These are phyloP conservation scores for Idaea dimidiata DNA, from an alignment of 2,888 invertebrate genomes.

Conservation along the genomic window DNA sequence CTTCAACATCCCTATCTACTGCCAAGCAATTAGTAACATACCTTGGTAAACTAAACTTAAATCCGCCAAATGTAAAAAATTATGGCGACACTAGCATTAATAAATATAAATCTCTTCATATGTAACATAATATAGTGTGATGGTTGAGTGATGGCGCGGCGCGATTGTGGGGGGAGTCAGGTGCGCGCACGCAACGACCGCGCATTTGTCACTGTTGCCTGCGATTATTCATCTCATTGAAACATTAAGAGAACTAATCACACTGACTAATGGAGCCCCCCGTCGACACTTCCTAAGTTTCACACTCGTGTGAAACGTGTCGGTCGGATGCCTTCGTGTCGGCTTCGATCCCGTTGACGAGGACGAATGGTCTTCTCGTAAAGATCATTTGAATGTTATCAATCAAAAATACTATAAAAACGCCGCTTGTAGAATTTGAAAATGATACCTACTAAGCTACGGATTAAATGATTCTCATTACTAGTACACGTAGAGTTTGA, in stretches of 20 bases:
- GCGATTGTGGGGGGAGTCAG: slow-evolving; percentile 67
- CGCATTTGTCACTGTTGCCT: slow-evolving; percentile 78
- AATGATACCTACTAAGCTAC: neutral
- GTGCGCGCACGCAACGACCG: slow-evolving; percentile 70
- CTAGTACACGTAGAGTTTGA: neutral
- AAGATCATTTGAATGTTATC: slow-evolving; percentile 42
- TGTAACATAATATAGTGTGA: slow-evolving; percentile 54
- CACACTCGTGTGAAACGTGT: slow-evolving; percentile 56
- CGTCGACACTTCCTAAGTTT: slow-evolving; percentile 78
- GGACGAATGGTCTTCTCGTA: slow-evolving; percentile 53
- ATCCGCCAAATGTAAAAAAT: slow-evolving; percentile 32
- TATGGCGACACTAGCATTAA: slow-evolving; percentile 58
- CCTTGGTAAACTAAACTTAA: slow-evolving; percentile 30
- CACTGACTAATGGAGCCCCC: slow-evolving; percentile 79
- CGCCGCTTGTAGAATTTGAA: slow-evolving; percentile 2
- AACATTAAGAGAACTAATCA: slow-evolving; percentile 80
- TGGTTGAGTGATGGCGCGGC: slow-evolving; percentile 70
- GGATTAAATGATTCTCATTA: neutral
- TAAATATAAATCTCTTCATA: slow-evolving; percentile 79
- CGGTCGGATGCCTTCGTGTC: slow-evolving; percentile 44
- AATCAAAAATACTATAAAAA: slow-evolving; percentile 33
- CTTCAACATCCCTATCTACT: neutral
- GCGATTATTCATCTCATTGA: slow-evolving; percentile 80
- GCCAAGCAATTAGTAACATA: neutral
- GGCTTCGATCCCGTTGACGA: slow-evolving; percentile 47